Base-by-base conservation (phyloP, 2,888 invertebrate genomes). In the Neoitamus cyanurus region DNA sequence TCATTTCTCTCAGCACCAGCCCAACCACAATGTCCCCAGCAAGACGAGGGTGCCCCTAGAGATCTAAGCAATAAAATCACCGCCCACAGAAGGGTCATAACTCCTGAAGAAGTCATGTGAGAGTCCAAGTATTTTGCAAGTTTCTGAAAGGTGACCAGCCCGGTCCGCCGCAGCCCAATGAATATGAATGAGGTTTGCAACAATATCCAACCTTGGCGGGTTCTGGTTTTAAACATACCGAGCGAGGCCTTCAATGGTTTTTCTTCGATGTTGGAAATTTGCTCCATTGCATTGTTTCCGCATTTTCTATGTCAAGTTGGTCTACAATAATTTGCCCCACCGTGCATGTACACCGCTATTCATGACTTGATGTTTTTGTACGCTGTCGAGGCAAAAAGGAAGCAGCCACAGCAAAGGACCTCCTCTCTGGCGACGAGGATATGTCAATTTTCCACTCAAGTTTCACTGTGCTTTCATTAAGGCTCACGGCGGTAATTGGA, bases 241-340 rank as follows among this genome's bases (percentile, higher is more conserved):
- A 31, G 34, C 7, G 34, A 34, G 34, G 7, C n/a, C 28, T n/a
- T 75, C 42, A 48, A 31, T 31, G 48, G 48, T 25, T 78, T 78
- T 78, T 78, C 9, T 46, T 78, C 78, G 48, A 25, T 78, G 78
- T 48, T 31, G 28, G 78, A 78, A 78, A 58, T 78, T 78, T 48
- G 58, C 78, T 75, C 25, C 42, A 37, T 42, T 48, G 31, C 11
- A 42, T 78, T 78, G 42, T n/a, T 25, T 70, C 34, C 58, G 11
- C 31, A 75, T 42, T 48, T 48, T 78, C 58, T 78, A 30, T 48
- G 78, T 15, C 48, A 31, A 78, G 31, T 58, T 58, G 31, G 6
- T 1, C 7, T 30, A n/a, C 9, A 11, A 31, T 48, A 48, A 78
- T 78, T 78, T 58, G 6, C 48, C n/a, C 36, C 31, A 6, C 28